A percentile compares a stretch with the other conserved stretches of the same genome.
phyloP scores from a whole-genome alignment of 2,888 invertebrate species.

The Periphyllus acericola region DNA sequence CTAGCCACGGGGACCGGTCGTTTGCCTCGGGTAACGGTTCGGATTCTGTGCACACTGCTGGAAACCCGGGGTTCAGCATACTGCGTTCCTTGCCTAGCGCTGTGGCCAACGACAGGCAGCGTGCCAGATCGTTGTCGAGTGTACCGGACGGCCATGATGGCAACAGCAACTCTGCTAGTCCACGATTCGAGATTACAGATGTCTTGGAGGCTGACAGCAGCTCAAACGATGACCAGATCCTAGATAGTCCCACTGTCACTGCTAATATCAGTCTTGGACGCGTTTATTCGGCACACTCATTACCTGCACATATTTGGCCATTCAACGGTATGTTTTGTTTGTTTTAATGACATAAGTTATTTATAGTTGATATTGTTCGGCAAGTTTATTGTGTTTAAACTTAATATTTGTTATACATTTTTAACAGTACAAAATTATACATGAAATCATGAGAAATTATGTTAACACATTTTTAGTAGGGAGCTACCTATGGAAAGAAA shows the following conservation, averaged over 20 bases:
- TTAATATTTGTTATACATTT: no score
- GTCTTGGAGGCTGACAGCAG: conserved; percentile 77
- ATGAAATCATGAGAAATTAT: not conserved
- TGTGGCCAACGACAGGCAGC: conserved; percentile 80
- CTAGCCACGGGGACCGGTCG: conserved; percentile 78
- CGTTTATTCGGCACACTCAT: conserved; percentile 83
- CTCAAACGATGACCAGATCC: conserved; percentile 75
- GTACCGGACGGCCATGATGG: conserved; percentile 81
- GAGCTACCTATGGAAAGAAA: no score
- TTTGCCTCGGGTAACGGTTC: conserved; percentile 81
- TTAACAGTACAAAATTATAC: not conserved
- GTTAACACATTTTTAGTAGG: not conserved
- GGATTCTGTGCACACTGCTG: conserved; percentile 73
- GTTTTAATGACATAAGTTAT: not conserved
- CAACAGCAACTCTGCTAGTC: conserved; percentile 70
- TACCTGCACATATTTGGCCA: conserved; percentile 93
- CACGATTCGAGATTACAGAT: conserved; percentile 74
- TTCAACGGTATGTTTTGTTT: conserved; percentile 72
- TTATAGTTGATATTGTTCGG: no score
- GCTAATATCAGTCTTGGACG: conserved; percentile 76
- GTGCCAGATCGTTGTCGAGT: conserved; percentile 84
- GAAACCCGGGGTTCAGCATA: conserved; percentile 75
- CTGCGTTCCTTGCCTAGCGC: conserved; percentile 78
- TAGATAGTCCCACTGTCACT: conserved; percentile 68
- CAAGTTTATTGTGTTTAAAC: no score